Evolutionary conservation across 2,113 vertebrate genomes (phyloP).

Genomic region (Stigmatopora nigra): DNA sequence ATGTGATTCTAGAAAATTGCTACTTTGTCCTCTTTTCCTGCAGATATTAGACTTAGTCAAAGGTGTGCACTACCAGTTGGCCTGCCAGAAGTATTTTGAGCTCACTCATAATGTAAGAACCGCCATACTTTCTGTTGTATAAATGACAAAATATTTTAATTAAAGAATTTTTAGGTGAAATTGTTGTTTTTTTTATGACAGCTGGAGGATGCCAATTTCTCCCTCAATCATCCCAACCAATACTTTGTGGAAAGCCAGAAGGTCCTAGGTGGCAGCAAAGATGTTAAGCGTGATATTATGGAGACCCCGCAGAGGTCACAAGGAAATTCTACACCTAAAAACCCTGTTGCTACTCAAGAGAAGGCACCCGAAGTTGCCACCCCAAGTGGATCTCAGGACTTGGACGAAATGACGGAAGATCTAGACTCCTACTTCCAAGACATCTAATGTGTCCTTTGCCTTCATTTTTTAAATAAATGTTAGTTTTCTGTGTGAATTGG

Average conservation of each 20-base stretch:
- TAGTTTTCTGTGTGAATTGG: neutral
- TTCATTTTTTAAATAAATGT: neutral
- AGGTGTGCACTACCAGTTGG: constrained; percentile 94
- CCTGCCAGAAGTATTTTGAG: constrained; percentile 98
- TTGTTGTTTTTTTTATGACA: constrained; percentile 50
- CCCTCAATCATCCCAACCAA: constrained; percentile 93
- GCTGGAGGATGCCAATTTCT: constrained; percentile 85
- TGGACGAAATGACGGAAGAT: constrained; percentile 68
- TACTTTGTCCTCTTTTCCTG: constrained; percentile 7
- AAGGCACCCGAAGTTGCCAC: constrained; percentile 2
- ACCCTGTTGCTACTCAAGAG: constrained; percentile 20
- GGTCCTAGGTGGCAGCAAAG: constrained; percentile 67
- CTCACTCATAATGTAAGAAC: constrained; percentile 87
- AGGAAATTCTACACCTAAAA: constrained; percentile 27
- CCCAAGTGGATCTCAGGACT: constrained; percentile 34
- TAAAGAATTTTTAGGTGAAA: constrained; percentile 16
- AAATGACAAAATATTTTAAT: neutral
- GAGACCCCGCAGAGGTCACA: constrained; percentile 65
- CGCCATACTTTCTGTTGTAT: neutral
- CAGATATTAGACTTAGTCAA: constrained; percentile 94
- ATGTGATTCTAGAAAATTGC: neutral
- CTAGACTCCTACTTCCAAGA: constrained; percentile 78
- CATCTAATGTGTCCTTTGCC: constrained; percentile 32
- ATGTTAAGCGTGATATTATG: constrained; percentile 78
- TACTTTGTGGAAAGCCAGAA: constrained; percentile 90